Conservation (phyloP, 64 coral and sea anemone species). For the Montipora cactus region DNA sequence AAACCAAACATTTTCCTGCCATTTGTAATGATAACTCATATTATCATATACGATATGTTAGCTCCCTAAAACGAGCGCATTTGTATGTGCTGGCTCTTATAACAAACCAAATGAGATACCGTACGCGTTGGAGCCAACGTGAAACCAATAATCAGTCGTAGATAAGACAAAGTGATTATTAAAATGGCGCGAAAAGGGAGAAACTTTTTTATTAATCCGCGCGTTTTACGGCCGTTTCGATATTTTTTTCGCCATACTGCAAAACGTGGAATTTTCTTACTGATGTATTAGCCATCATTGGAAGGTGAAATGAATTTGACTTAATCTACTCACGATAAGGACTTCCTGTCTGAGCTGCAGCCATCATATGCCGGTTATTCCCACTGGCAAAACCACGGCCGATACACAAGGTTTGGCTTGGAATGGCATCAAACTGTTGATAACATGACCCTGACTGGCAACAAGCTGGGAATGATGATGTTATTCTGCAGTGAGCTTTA, state of each 20-base stretch:
- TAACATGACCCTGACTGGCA: no score
- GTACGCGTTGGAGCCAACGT: no score
- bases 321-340: background rate
- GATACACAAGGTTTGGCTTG: background rate
- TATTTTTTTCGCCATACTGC: background rate
- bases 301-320: background rate
- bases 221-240: background rate
- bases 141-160: no score
- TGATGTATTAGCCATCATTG: background rate
- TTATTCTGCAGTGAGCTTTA: background rate
- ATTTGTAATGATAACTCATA: no score
- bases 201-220: background rate
- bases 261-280: background rate
- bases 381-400: background rate
- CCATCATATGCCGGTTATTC: background rate
- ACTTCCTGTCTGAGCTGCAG: background rate
- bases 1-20: no score
- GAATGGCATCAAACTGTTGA: background rate
- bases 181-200: background rate
- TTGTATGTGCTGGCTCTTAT: background rate
- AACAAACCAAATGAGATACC: background rate
- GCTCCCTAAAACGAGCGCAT: no score
- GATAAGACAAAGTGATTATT: no score
- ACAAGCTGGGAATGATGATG: background rate
- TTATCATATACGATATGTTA: no score